Evolutionary conservation across 2,888 invertebrate species (phyloP), one percentile per base, ranked within the genome.

Genomic region (Agrochola lota): DNA sequence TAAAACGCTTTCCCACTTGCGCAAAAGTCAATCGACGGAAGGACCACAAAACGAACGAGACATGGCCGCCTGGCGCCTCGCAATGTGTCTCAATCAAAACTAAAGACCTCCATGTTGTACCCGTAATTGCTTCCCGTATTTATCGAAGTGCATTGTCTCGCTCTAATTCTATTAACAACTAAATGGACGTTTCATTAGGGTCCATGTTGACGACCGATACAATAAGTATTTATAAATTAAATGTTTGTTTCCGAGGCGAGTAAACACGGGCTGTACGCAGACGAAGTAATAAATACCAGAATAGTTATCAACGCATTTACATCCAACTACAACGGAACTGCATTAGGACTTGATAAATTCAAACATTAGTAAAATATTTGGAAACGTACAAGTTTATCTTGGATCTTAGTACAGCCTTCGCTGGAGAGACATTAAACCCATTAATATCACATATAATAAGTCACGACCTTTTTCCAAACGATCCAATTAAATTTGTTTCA

Each of bases 101-200:
- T 91, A 91, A 84, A 90, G 90, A 92, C 85, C 82, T 85, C 86
- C 89, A 73, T 46, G 80, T 74, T 81, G 71, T 74, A 83, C 71
- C 79, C 88, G 91, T 93, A 94, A 94, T 94, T 91, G 91, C 92
- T 94, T 93, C 93, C 92, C 92, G 91, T 91, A 88, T 90, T 92
- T 91, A 92, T 92, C 90, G 89, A 83, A 83, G 86, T 85, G 89
- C 90, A 92, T 94, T 94, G 94, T 95, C 93, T 93, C 93, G 91
- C 92, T 94, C 94, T 94, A 94, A 95, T 94, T 93, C 90, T 91
- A 95, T 95, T 92, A 92, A 91, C 92, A 89, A 91, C 91, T 91
- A 91, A 90, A 85, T 88, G 86, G 83, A 80, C 72, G 80, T 80
- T 85, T 89, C 89, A 84, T 89, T 88, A 89, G 81, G 68, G 73